These are phyloP conservation scores for Hesperia comma DNA, from an alignment of 2,888 invertebrate species.

Conservation along the genomic window DNA sequence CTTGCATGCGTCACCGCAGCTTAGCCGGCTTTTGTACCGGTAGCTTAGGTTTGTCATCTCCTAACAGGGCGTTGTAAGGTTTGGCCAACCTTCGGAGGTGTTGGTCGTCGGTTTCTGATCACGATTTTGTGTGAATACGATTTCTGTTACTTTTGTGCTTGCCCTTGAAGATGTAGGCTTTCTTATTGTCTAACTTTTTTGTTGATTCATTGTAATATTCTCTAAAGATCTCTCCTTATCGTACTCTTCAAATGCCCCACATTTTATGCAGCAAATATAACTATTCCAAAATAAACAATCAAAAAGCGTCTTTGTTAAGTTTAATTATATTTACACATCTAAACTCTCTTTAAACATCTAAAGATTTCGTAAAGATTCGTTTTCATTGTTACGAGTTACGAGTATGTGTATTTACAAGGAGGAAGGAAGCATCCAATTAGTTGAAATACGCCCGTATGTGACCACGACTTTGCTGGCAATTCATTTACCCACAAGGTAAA, in stretches of 20 bases:
- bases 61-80: background rate
- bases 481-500: conserved; percentile 1
- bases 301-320: no score
- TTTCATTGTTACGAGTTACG: no score
- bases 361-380: background rate
- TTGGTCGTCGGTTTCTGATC: background rate
- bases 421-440: conserved; percentile 23
- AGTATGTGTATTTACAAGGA: no score
- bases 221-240: no score
- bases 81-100: background rate
- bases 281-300: no score
- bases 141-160: background rate
- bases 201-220: no score
- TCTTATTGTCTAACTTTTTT: no score
- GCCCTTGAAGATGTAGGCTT: no score
- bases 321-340: no score
- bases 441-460: conserved; percentile 15
- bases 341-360: no score
- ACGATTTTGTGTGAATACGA: background rate
- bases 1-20: conserved; percentile 9
- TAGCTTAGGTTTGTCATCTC: conserved; percentile 7
- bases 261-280: no score
- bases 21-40: background rate
- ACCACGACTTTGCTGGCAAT: background rate
- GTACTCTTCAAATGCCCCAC: no score